Evolutionary conservation across 2,113 vertebrate genomes (phyloP).

Genomic region (Gymnocephalus cernua): DNA sequence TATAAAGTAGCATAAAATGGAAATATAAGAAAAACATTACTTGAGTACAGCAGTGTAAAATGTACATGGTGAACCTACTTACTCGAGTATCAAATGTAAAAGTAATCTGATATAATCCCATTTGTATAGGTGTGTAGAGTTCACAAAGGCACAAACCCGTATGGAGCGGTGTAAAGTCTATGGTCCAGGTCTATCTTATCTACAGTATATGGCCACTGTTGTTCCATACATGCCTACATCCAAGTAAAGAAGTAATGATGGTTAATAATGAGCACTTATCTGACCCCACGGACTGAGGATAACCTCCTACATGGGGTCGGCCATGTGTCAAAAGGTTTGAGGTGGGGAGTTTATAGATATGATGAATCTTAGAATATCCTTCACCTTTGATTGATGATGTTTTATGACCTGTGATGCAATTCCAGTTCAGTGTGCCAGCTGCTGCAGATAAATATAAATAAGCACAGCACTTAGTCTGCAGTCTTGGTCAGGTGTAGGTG

Average conservation of each 20-base stretch:
- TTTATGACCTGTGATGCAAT: slow-evolving; percentile 50
- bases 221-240: neutral
- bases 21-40: no score
- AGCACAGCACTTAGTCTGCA: slow-evolving; percentile 16
- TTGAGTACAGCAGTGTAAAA: no score
- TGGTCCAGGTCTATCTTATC: slow-evolving; percentile 34
- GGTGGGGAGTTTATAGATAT: neutral
- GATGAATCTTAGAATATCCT: neutral
- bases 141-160: neutral
- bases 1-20: neutral
- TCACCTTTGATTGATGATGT: slow-evolving; percentile 29
- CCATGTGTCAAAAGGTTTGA: neutral
- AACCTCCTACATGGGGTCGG: neutral
- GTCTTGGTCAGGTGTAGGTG: neutral
- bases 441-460: slow-evolving; percentile 24
- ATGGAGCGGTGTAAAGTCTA: neutral
- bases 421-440: neutral
- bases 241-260: neutral
- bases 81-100: neutral
- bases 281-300: neutral
- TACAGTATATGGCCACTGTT: neutral
- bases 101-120: neutral
- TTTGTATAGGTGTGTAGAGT: neutral
- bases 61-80: no score
- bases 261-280: neutral